A percentile compares a stretch with the other conserved stretches of the same genome.
Evolutionary conservation across 2,113 vertebrate genomes (phyloP).

Genomic region (Heliornis fulica): DNA sequence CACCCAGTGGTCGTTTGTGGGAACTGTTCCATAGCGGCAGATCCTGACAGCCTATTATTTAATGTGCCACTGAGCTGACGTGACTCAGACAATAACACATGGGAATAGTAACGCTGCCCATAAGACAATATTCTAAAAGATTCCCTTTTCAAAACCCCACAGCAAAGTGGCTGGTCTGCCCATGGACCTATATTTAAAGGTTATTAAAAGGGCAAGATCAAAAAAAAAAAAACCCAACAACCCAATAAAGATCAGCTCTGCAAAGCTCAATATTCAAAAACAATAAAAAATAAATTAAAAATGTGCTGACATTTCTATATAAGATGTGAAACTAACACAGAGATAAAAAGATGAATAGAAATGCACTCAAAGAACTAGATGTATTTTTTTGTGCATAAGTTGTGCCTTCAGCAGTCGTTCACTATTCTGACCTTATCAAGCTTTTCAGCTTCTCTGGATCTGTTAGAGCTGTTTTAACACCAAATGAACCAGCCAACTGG

Average conservation of each 20-base stretch:
- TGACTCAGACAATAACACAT: neutral
- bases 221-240: no score
- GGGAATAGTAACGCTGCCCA: neutral
- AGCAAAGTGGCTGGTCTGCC: neutral
- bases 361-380: neutral
- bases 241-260: neutral
- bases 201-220: constrained; percentile 27
- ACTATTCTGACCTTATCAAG: neutral
- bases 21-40: constrained; percentile 32
- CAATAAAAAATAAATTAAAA: neutral
- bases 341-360: neutral
- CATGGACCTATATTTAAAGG: neutral
- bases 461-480: neutral
- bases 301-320: neutral
- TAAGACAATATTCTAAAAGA: neutral
- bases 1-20: neutral
- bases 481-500: neutral
- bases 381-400: neutral
- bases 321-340: neutral
- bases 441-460: neutral
- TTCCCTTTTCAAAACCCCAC: neutral
- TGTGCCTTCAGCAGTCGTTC: neutral
- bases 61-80: constrained; percentile 35
- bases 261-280: neutral
- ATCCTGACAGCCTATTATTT: neutral